Base-by-base conservation (phyloP, 2,797 vertebrate species). In the Phylloscopus collybita region DNA sequence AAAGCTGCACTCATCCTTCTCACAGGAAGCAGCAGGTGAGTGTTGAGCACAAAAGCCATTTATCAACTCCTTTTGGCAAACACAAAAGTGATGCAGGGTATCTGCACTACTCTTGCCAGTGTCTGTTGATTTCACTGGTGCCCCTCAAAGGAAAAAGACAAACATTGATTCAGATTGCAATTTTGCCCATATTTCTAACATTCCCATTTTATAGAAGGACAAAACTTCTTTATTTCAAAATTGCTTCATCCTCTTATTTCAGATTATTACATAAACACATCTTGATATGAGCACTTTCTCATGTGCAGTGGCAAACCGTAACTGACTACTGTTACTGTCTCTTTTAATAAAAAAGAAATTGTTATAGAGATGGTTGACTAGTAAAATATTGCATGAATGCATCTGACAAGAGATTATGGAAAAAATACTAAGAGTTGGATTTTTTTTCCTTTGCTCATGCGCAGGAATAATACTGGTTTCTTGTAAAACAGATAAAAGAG, bases 11-110 rank as follows among this genome's bases (percentile, higher is more conserved):
- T 47, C 5, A 26, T 2, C 4, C 3, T 54, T 72, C 26, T 38
- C n/a, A 44, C 5, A 59, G 44, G 65, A n/a, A 53, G 20, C 16
- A 49, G 23, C 2, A 5, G 5, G 13, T 16, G 51, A 69, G 27
- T 66, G 12, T 38, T 54, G 36, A 75, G 22, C 0, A 3, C 5
- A 34, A 25, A 75, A 62, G 1, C 10, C 6, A 25, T 79, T 56
- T 93, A 5, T n/a, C 1, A 3, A 4, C 4, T 51, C 6, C 11
- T 49, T 22, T 11, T 36, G 50, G n/a, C 27, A 83, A 69, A 54
- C 11, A n/a, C 0, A 3, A 34, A 13, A 22, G 4, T 19, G 16
- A 1, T 32, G 9, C 30, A 49, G 20, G 13, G 8, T 3, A 1
- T 13, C 32, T 81, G n/a, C 32, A 32, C 12, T 29, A 30, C 7